These are phyloP conservation scores for Pseudolycoriella hygida DNA, from an alignment of 2,888 invertebrate genomes.

Conservation along the genomic window DNA sequence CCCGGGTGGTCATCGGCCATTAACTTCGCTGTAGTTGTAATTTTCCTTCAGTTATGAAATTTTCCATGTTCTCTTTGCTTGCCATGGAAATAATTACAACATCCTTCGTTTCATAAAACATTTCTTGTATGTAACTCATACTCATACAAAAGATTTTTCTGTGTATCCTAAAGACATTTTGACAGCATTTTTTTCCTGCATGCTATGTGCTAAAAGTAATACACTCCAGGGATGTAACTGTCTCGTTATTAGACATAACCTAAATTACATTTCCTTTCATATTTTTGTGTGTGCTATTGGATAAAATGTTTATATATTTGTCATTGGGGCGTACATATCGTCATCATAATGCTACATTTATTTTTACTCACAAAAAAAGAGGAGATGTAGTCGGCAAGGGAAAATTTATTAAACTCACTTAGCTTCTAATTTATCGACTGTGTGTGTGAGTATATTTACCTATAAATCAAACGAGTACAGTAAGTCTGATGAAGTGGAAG, in stretches of 20 bases:
- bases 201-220: background rate
- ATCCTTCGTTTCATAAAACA: too few species aligned
- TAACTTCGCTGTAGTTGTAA: too few species aligned
- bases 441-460: background rate
- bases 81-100: too few species aligned
- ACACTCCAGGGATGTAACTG: conserved; percentile 3
- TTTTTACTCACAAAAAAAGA: background rate
- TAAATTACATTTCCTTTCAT: conserved; percentile 5
- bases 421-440: background rate
- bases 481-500: background rate
- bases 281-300: background rate
- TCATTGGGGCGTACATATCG: background rate
- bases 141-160: background rate
- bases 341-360: background rate
- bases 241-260: conserved; percentile 4
- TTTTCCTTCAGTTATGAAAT: too few species aligned
- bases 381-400: background rate
- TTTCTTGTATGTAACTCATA: too few species aligned
- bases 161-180: conserved; percentile 1
- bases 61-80: too few species aligned
- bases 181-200: background rate
- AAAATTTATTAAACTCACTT: background rate
- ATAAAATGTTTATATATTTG: background rate
- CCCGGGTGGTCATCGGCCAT: too few species aligned
- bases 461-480: background rate